Evolutionary conservation across 2,888 invertebrate genomes (phyloP).

Genomic region (Cerastis leucographa): DNA sequence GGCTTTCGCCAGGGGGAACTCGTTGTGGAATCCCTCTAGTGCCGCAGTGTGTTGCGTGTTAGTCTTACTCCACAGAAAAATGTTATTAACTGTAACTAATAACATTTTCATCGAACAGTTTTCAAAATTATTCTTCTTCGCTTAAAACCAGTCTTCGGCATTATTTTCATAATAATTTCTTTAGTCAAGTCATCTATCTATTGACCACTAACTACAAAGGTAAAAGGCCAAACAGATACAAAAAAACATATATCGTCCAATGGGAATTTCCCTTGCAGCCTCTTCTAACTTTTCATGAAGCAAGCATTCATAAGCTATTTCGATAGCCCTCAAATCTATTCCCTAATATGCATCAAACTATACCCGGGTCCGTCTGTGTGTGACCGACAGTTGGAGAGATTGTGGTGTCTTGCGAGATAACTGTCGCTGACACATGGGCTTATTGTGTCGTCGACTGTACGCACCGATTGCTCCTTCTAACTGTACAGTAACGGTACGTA

Average conservation of each 20-base stretch:
- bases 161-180: not conserved
- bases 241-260: not conserved
- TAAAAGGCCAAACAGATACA: not conserved
- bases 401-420: constrained; percentile 66
- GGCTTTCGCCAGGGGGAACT: too few species aligned
- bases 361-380: constrained; percentile 55
- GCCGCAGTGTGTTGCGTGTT: too few species aligned
- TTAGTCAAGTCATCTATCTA: not conserved
- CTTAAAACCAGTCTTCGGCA: not conserved
- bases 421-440: constrained; percentile 66
- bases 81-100: too few species aligned
- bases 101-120: not conserved
- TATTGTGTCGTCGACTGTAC: constrained; percentile 63
- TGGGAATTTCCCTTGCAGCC: not conserved
- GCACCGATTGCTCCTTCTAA: constrained; percentile 42
- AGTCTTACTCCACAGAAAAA: too few species aligned
- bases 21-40: too few species aligned
- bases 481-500: constrained; percentile 32
- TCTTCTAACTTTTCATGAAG: not conserved
- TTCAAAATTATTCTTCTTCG: not conserved
- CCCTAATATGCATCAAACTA: constrained; percentile 39
- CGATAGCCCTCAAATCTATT: constrained; percentile 21
- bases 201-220: not conserved
- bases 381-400: constrained; percentile 66
- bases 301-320: constrained; percentile 15